Evolutionary conservation across 2,797 vertebrate genomes (phyloP).

Genomic region (Paedocypris micromegethes): DNA sequence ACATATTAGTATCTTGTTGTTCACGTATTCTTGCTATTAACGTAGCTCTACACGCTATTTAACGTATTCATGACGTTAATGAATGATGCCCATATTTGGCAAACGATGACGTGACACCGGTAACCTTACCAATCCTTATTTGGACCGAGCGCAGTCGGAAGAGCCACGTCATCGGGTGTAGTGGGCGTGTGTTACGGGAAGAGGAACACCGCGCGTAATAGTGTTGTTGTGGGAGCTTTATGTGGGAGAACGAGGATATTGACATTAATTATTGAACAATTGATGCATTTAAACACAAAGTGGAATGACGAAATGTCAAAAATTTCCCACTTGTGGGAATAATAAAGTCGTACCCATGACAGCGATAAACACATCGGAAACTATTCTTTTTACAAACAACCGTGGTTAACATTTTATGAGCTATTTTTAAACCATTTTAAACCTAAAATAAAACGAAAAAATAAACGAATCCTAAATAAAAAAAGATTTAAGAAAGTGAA

Average conservation of each 20-base stretch:
- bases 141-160: constrained; percentile 60
- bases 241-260: background rate
- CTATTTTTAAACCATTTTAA: no score
- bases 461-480: no score
- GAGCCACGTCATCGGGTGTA: constrained; percentile 55
- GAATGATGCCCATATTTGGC: constrained; percentile 45
- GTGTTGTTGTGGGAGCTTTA: background rate
- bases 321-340: no score
- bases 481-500: no score
- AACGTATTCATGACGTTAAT: constrained; percentile 36
- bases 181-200: constrained; percentile 69
- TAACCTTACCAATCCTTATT: constrained; percentile 62
- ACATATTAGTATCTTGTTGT: background rate
- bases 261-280: background rate
- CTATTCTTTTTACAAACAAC: no score
- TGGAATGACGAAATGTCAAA: no score
- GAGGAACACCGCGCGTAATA: constrained; percentile 38
- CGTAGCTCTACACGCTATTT: constrained; percentile 10
- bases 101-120: constrained; percentile 63
- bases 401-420: no score
- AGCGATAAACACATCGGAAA: no score
- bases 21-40: constrained; percentile 8
- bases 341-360: no score
- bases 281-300: background rate
- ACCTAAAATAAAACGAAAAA: no score